phyloP scores from a whole-genome alignment of 2,888 invertebrate genomes.

The Hemicrepidius hirtus region DNA sequence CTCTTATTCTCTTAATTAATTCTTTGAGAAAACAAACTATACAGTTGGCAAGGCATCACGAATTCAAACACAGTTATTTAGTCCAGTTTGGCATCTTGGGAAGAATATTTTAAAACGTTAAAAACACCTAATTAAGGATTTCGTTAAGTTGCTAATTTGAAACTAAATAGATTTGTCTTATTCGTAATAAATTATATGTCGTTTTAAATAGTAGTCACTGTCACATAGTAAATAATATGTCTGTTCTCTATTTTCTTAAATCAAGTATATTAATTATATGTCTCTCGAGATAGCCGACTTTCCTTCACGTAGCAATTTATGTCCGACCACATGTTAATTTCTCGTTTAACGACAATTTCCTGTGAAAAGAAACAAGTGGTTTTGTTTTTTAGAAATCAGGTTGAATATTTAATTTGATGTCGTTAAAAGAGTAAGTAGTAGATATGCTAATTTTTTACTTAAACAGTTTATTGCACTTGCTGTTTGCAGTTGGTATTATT shows the following conservation, averaged over 20 bases:
- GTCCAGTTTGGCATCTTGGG: conserved; percentile 9
- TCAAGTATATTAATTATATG: conserved; percentile 11
- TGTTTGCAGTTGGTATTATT: conserved; percentile 3
- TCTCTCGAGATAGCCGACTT: conserved; percentile 33
- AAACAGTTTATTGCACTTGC: conserved; percentile 19
- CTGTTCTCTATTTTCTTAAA: conserved; percentile 20
- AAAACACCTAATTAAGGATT: not conserved
- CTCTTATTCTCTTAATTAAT: conserved; percentile 12
- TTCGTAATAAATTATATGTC: not conserved
- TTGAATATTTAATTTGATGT: conserved; percentile 15
- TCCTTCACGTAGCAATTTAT: conserved; percentile 30
- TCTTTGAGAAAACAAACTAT: conserved; percentile 16
- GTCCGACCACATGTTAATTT: conserved; percentile 27
- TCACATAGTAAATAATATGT: not conserved
- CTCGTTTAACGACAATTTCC: conserved; percentile 37
- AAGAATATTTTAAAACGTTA: conserved; percentile 8
- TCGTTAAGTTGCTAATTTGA: not conserved
- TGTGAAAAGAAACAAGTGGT: conserved; percentile 28
- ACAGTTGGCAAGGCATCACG: conserved; percentile 16
- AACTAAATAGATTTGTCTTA: conserved; percentile 3
- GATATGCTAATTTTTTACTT: not conserved
- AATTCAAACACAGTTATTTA: conserved; percentile 19
- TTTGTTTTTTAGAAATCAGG: conserved; percentile 32
- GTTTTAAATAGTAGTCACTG: not conserved
- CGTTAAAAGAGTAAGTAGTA: conserved; percentile 6